Conservation (phyloP, 2,113 vertebrate genomes). For the Seriola quinqueradiata region DNA sequence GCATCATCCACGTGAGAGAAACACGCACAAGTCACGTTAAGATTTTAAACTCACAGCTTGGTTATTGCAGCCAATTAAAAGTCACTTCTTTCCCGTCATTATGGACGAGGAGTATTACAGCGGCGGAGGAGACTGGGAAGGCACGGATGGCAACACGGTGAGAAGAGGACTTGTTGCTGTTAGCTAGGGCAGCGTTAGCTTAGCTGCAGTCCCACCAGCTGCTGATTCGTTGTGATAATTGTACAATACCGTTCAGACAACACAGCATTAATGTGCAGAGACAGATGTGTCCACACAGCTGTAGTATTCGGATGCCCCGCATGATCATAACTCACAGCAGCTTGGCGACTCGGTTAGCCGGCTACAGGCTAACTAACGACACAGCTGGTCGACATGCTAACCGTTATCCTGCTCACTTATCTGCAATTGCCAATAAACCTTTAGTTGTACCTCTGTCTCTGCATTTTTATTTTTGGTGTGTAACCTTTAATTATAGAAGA, state of each 20-base stretch:
- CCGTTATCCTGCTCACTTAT: too few relatives aligned
- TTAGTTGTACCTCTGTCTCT: neutral
- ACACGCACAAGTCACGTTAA: neutral
- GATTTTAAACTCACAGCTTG: neutral
- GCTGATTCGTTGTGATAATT: neutral
- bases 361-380: slow-evolving; percentile 9
- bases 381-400: neutral
- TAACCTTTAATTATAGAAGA: too few relatives aligned
- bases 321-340: neutral
- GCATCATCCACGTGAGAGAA: neutral
- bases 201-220: neutral
- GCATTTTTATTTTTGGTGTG: too few relatives aligned
- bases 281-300: neutral
- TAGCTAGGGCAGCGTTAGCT: slow-evolving; percentile 47
- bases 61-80: neutral
- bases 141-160: slow-evolving; percentile 77
- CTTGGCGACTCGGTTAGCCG: neutral
- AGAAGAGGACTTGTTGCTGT: slow-evolving; percentile 66
- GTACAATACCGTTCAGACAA: neutral
- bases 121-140: slow-evolving; percentile 83
- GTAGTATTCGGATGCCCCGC: neutral
- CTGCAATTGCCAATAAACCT: too few relatives aligned
- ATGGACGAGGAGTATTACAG: slow-evolving; percentile 87
- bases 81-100: neutral
- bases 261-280: neutral